Percentiles rank a stretch among this genome's conserved stretches.
Conservation (phyloP, 1,140 invertebrate species). For the Leptinotarsa texana region DNA sequence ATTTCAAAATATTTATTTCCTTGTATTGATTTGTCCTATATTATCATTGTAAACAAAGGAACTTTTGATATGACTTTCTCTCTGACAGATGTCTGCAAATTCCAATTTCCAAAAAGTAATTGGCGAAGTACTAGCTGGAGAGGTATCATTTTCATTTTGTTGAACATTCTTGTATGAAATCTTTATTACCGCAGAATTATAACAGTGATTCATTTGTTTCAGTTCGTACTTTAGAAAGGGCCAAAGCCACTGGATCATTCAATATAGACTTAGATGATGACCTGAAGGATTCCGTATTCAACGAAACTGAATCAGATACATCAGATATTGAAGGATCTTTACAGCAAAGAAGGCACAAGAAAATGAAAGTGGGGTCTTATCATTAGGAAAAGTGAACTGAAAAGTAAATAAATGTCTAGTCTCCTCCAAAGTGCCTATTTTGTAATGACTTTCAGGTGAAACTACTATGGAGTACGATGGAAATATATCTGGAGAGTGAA, state of each 20-base stretch:
- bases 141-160: too few species aligned
- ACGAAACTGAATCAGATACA: conserved; percentile 59
- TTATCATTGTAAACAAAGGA: not conserved
- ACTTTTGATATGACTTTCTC: too few species aligned
- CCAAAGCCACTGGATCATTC: conserved; percentile 69
- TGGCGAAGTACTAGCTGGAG: too few species aligned
- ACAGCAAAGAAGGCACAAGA: conserved; percentile 55
- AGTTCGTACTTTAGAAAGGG: conserved; percentile 74
- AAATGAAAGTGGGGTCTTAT: conserved; percentile 51
- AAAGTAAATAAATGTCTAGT: not conserved
- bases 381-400: conserved; percentile 19
- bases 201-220: conserved; percentile 40
- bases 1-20: too few species aligned
- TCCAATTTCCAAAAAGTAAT: too few species aligned
- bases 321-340: conserved; percentile 57
- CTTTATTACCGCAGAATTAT: too few species aligned
- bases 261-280: conserved; percentile 57
- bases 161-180: too few species aligned
- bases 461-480: too few species aligned
- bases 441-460: too few species aligned
- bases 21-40: not conserved
- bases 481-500: too few species aligned
- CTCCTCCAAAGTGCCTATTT: too few species aligned
- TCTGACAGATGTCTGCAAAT: too few species aligned
- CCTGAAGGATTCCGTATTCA: conserved; percentile 45